Conservation (phyloP, 2,113 vertebrate genomes). For the Myiozetetes cayanensis region DNA sequence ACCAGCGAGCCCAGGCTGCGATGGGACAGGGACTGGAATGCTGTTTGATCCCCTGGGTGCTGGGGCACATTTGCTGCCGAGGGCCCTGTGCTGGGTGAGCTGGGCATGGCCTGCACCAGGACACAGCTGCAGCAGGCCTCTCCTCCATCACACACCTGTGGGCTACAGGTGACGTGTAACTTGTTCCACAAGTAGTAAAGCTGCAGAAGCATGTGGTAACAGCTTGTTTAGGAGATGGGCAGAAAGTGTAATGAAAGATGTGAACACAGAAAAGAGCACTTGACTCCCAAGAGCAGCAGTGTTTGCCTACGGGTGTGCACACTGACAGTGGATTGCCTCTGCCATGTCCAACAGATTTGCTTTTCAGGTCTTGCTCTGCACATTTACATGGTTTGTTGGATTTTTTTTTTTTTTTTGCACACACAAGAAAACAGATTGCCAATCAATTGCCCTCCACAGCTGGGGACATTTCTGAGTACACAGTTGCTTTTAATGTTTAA, state of each 20-base stretch:
- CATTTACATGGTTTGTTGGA: not conserved
- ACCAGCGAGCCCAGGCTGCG: not conserved
- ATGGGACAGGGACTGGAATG: fast-evolving
- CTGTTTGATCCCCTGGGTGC: not conserved
- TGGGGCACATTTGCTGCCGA: fast-evolving
- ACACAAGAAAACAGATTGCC: not conserved
- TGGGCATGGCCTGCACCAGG: fast-evolving
- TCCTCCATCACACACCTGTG: not conserved
- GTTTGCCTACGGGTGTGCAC: not conserved
- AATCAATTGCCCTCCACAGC: not conserved
- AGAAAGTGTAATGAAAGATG: not conserved
- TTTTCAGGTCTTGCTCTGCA: not conserved
- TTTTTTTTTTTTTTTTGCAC: not conserved
- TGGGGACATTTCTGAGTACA: not conserved
- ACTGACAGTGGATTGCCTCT: not conserved
- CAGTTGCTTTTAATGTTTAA: constrained; percentile 36
- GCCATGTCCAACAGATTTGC: not conserved
- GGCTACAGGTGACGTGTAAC: not conserved
- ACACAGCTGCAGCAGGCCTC: not conserved
- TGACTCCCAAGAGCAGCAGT: not conserved
- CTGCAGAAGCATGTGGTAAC: not conserved
- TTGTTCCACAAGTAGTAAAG: not conserved
- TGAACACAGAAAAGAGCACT: not conserved
- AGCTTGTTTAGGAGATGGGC: not conserved
- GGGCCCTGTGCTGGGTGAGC: fast-evolving